These are phyloP conservation scores for Osmerus eperlanus DNA, from an alignment of 2,113 vertebrate species.

Conservation along the genomic window DNA sequence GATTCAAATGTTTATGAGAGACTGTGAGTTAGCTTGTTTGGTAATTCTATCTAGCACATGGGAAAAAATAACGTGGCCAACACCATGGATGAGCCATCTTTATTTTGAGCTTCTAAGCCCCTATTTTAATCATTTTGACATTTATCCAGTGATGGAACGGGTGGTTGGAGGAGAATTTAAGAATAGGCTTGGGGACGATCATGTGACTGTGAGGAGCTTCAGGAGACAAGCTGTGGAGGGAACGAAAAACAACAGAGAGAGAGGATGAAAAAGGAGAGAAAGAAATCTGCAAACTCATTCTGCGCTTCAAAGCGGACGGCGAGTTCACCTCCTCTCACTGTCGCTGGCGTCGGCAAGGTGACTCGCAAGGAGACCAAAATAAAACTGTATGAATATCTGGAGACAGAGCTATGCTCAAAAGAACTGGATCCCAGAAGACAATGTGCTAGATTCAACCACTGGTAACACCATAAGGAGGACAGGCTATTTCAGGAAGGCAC, in stretches of 20 bases:
- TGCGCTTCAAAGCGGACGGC: constrained; percentile 48
- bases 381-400: constrained; percentile 48
- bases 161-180: not conserved
- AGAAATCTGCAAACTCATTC: constrained; percentile 52
- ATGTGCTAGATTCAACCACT: constrained; percentile 60
- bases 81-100: not conserved
- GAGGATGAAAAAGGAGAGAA: constrained; percentile 26
- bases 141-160: constrained; percentile 10
- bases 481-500: constrained; percentile 60
- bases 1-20: not conserved
- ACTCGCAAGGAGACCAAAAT: constrained; percentile 50
- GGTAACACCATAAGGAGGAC: constrained; percentile 56
- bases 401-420: constrained; percentile 42
- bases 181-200: constrained; percentile 5
- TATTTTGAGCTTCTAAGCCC: not conserved
- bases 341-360: constrained; percentile 53
- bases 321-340: constrained; percentile 47
- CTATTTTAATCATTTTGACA: not conserved
- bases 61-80: not conserved
- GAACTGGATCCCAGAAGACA: constrained; percentile 51
- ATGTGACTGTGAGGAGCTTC: not conserved
- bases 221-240: constrained; percentile 3
- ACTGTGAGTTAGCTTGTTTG: not conserved
- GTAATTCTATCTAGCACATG: not conserved
- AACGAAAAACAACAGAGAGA: not conserved